These are phyloP conservation scores for Pluvialis apricaria DNA, from an alignment of 2,113 vertebrate species.

Conservation along the genomic window DNA sequence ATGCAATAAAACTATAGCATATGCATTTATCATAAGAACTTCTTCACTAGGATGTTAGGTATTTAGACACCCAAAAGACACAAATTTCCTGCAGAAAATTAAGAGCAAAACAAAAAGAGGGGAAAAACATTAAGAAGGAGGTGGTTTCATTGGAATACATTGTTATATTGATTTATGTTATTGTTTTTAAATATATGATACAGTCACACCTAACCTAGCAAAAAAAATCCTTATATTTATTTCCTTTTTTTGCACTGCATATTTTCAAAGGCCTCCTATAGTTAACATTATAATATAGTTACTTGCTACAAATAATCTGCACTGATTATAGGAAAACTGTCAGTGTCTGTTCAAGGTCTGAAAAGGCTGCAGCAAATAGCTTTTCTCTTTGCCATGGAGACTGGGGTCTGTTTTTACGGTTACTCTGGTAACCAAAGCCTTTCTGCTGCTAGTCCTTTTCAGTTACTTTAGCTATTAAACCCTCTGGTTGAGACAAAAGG, in stretches of 20 bases:
- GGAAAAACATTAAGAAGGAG: not conserved
- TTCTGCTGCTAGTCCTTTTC: conserved; percentile 85
- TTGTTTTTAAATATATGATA: conserved; percentile 45
- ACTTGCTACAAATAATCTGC: conserved; percentile 82
- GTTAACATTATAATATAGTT: conserved; percentile 85
- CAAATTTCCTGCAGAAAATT: not conserved
- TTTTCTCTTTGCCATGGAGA: conserved; percentile 94
- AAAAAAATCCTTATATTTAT: conserved; percentile 43
- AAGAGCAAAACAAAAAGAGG: not conserved
- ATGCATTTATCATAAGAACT: not conserved
- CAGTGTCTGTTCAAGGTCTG: conserved; percentile 86
- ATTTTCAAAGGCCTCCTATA: conserved; percentile 76
- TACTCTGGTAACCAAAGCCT: conserved; percentile 96
- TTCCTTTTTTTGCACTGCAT: conserved; percentile 28
- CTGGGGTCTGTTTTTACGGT: conserved; percentile 90
- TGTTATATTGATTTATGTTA: conserved; percentile 38
- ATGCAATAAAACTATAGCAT: not conserved
- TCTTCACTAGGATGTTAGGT: not conserved
- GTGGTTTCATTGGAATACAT: not conserved
- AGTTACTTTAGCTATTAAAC: conserved; percentile 94
- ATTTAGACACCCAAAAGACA: not conserved
- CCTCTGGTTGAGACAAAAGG: conserved; percentile 95
- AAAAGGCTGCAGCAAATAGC: conserved; percentile 92
- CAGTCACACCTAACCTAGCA: conserved; percentile 20
- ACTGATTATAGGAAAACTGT: conserved; percentile 90